A percentile compares a stretch with the other conserved stretches of the same genome.
These are phyloP conservation scores for Halocynthia aurantium DNA, from an alignment of 23 tunicate genomes.

Conservation along the genomic window DNA sequence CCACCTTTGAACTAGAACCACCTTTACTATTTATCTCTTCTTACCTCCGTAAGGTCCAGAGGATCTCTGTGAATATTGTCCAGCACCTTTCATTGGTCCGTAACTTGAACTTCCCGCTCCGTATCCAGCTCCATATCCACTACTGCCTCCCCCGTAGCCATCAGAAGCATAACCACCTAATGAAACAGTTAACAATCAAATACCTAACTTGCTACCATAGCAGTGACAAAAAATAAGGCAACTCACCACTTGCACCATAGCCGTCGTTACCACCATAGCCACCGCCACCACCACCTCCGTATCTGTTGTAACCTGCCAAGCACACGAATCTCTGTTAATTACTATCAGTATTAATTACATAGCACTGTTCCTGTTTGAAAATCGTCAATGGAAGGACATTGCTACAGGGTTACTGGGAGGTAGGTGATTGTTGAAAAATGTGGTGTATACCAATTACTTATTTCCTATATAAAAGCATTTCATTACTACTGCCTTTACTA, in stretches of 20 bases:
- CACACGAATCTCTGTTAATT: neutral
- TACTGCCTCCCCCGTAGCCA: constrained; percentile 5
- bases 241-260: constrained; percentile 31
- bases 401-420: no score
- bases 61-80: constrained; percentile 35
- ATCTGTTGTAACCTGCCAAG: neutral
- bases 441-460: no score
- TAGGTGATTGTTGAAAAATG: no score
- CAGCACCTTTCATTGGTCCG: constrained; percentile 60
- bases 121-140: constrained; percentile 22
- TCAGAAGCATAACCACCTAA: constrained; percentile 2
- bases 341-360: neutral
- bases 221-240: neutral
- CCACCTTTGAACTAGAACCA: neutral
- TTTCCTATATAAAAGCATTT: no score
- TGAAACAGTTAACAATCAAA: neutral
- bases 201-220: neutral
- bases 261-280: constrained; percentile 26
- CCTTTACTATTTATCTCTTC: neutral
- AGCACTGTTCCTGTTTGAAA: no score
- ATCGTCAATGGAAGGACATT: no score
- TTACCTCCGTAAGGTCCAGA: constrained; percentile 77
- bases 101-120: constrained; percentile 44
- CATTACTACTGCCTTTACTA: no score
- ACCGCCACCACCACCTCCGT: constrained; percentile 26